Conservation (phyloP, 2,113 vertebrate genomes). For the Carollia perspicillata region DNA sequence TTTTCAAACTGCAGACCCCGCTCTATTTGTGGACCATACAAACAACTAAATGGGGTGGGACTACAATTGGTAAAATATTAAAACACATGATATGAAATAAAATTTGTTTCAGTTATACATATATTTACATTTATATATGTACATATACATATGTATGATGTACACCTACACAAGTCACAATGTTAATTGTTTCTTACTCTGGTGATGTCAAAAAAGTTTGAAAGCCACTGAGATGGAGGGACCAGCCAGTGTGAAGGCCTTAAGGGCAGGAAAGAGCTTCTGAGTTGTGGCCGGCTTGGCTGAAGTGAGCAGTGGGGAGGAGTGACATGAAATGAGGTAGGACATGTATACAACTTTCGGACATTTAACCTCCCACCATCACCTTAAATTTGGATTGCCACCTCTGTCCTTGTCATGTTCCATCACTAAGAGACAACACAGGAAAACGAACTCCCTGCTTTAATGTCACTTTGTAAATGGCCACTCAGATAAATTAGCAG, state of each 20-base stretch:
- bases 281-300: neutral
- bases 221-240: neutral
- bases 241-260: neutral
- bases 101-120: neutral
- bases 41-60: neutral
- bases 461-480: neutral
- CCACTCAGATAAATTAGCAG: neutral
- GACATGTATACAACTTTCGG: neutral
- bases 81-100: neutral
- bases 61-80: neutral
- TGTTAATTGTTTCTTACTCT: constrained; percentile 1
- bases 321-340: neutral
- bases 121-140: neutral
- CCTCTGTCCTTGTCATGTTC: neutral
- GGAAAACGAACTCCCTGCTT: neutral
- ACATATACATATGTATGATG: neutral
- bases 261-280: neutral
- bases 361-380: neutral
- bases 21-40: neutral
- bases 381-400: neutral
- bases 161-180: neutral
- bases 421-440: neutral
- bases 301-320: neutral
- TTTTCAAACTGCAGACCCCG: neutral
- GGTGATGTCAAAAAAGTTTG: neutral